Evolutionary conservation across 2,888 invertebrate species (phyloP).

Genomic region (Drosophila mimetica): DNA sequence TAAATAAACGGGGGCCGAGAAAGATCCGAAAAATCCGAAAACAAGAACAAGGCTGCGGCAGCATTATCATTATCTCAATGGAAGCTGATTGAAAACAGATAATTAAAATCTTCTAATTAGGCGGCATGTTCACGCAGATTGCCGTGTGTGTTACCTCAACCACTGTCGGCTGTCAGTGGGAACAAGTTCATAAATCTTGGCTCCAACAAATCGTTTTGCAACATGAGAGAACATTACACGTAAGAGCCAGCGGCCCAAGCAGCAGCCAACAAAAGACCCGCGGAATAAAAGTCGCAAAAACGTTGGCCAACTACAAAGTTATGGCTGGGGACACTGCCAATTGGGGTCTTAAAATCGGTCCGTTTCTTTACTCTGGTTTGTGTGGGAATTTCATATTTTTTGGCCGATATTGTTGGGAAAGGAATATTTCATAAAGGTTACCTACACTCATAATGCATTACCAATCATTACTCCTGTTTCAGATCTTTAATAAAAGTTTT

Average conservation of each 20-base stretch:
- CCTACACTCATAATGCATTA: too few relatives aligned
- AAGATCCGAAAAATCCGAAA: not conserved
- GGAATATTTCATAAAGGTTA: too few relatives aligned
- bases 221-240: constrained; percentile 75
- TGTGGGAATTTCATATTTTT: not conserved
- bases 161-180: constrained; percentile 82
- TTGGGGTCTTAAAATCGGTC: not conserved
- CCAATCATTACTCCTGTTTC: too few relatives aligned
- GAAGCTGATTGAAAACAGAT: constrained; percentile 78
- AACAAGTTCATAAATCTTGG: constrained; percentile 83
- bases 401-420: not conserved
- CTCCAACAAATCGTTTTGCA: constrained; percentile 82
- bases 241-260: constrained; percentile 32
- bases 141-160: constrained; percentile 79
- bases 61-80: constrained; percentile 75
- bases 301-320: constrained; percentile 13
- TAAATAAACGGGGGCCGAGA: constrained; percentile 8
- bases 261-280: constrained; percentile 22
- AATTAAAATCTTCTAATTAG: constrained; percentile 77
- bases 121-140: constrained; percentile 77
- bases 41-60: constrained; percentile 55
- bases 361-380: not conserved
- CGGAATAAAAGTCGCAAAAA: constrained; percentile 9
- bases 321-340: constrained; percentile 1
- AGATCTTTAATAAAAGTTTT: too few relatives aligned